Percentiles rank a stretch among this genome's conserved stretches.
Evolutionary conservation across 2,113 vertebrate species (phyloP).

Genomic region (Mixornis gularis): DNA sequence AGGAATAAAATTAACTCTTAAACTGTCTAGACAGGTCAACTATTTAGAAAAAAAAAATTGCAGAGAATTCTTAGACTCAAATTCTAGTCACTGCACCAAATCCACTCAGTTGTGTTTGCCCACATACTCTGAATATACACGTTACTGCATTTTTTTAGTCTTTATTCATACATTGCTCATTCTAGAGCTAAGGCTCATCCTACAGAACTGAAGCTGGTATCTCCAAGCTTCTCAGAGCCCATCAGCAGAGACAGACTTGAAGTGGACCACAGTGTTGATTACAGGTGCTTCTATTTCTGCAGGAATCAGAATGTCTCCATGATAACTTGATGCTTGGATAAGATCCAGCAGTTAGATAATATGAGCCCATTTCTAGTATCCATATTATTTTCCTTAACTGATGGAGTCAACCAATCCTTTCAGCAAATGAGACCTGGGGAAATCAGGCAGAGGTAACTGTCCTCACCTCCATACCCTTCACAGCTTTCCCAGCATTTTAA

Average conservation of each 20-base stretch:
- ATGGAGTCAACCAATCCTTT: background rate
- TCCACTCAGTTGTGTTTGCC: background rate
- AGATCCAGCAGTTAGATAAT: background rate
- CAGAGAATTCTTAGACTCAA: background rate
- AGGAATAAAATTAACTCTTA: background rate
- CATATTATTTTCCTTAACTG: background rate
- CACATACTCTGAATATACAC: background rate
- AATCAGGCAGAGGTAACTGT: background rate
- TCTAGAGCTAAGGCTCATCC: background rate
- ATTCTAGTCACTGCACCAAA: background rate
- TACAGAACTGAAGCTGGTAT: background rate
- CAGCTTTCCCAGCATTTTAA: background rate
- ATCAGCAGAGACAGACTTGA: background rate
- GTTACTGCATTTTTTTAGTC: background rate
- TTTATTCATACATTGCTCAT: background rate
- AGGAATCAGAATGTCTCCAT: background rate
- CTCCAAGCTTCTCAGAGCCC: background rate
- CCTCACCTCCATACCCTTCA: background rate
- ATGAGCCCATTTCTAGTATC: background rate
- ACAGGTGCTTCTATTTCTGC: background rate
- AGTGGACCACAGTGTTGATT: rapidly evolving
- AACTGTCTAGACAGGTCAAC: background rate
- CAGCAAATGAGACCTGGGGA: rapidly evolving
- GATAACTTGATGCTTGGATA: background rate
- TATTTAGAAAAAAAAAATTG: background rate